phyloP scores from a whole-genome alignment of 2,113 vertebrate genomes.

The Ceyx cyanopectus region DNA sequence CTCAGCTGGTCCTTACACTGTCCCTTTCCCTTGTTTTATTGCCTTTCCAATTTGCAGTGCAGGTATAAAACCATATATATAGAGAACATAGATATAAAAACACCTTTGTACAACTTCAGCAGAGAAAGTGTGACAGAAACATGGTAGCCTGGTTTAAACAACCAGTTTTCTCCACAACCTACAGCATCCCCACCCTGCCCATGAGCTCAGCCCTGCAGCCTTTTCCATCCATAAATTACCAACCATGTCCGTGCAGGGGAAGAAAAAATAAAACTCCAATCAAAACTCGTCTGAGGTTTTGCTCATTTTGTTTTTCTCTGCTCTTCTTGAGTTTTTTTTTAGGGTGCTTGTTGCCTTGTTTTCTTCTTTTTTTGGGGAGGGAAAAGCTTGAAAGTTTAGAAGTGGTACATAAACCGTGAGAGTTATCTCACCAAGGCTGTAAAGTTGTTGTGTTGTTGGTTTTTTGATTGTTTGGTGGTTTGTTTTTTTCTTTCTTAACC shows the following conservation, averaged over 20 bases:
- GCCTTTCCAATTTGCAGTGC: not conserved
- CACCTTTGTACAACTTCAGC: no score
- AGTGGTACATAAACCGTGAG: not conserved
- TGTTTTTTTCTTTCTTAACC: not conserved
- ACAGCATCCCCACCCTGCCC: not conserved
- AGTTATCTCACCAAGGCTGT: not conserved
- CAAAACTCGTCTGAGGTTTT: not conserved
- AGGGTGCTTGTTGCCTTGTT: not conserved
- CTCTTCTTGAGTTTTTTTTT: not conserved
- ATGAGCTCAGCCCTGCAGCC: not conserved
- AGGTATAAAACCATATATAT: not conserved
- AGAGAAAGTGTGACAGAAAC: fast-evolving
- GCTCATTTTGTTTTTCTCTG: not conserved
- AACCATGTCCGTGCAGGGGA: fast-evolving
- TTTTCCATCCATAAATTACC: not conserved
- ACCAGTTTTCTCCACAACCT: not conserved
- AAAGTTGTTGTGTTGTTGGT: not conserved
- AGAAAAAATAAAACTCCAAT: not conserved
- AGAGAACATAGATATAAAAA: no score
- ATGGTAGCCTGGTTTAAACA: not conserved
- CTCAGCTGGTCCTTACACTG: not conserved
- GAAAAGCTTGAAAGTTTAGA: not conserved
- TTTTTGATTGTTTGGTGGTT: no score
- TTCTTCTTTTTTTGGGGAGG: not conserved
- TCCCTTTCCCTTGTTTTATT: not conserved